These are phyloP conservation scores for Strix uralensis DNA, from an alignment of 2,113 vertebrate genomes.

Conservation along the genomic window DNA sequence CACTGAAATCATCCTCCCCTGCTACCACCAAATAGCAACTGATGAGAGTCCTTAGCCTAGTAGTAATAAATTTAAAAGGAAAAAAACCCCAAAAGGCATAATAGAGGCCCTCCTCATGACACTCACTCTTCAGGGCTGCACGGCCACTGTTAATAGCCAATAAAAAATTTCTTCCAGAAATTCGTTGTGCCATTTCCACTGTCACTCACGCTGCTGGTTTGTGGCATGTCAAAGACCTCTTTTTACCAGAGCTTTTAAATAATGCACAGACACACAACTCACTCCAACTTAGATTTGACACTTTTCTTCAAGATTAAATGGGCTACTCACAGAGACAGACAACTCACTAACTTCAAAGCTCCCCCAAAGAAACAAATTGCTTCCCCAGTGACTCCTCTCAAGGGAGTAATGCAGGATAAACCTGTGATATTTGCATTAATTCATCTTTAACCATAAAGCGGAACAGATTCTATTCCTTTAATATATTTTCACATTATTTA, in stretches of 20 bases:
- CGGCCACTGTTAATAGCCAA: neutral
- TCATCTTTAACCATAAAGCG: slow-evolving; percentile 61
- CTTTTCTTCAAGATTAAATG: slow-evolving; percentile 20
- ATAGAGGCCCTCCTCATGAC: neutral
- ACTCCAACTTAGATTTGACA: slow-evolving; percentile 34
- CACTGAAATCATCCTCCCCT: neutral
- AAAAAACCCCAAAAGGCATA: neutral
- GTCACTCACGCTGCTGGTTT: neutral
- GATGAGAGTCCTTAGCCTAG: neutral
- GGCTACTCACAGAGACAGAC: slow-evolving; percentile 21
- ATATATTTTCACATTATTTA: slow-evolving; percentile 45
- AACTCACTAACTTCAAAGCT: slow-evolving; percentile 65
- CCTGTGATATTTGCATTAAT: slow-evolving; percentile 60
- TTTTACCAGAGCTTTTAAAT: slow-evolving; percentile 29
- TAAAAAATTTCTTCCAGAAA: neutral
- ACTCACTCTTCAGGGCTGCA: neutral
- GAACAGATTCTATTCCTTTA: slow-evolving; percentile 41
- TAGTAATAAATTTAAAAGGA: neutral
- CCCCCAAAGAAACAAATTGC: slow-evolving; percentile 69
- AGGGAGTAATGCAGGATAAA: slow-evolving; percentile 52
- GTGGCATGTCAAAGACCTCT: neutral
- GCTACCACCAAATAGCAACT: neutral
- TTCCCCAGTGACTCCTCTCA: slow-evolving; percentile 64
- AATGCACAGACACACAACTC: neutral
- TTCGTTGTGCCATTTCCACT: neutral